A percentile compares a stretch with the other conserved stretches of the same genome.
Conservation (phyloP, 2,888 invertebrate species). For the Zaprionus bogoriensis region DNA sequence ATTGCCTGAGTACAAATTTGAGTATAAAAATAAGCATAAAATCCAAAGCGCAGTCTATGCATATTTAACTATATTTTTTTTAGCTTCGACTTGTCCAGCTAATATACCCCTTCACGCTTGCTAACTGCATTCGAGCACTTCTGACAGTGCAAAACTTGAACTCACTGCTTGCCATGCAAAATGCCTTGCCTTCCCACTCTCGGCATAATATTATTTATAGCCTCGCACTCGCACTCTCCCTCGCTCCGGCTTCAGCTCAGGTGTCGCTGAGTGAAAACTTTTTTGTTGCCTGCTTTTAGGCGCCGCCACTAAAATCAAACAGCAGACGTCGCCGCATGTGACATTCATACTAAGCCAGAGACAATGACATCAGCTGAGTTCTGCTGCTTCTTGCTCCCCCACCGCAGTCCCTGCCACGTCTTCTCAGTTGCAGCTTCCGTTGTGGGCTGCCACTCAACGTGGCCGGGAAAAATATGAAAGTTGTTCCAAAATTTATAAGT, state of each 20-base stretch:
- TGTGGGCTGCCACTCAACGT: slow-evolving; percentile 16
- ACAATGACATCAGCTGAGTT: slow-evolving; percentile 27
- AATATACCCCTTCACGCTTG: not conserved
- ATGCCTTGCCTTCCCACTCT: not conserved
- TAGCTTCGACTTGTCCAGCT: not conserved
- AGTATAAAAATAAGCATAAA: no score
- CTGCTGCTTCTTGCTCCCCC: not conserved
- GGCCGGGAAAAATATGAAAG: slow-evolving; percentile 72
- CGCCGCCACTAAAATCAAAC: slow-evolving; percentile 52
- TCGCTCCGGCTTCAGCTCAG: slow-evolving; percentile 1
- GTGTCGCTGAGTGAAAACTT: slow-evolving; percentile 18
- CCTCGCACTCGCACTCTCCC: not conserved
- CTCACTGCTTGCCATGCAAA: not conserved
- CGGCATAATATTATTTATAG: not conserved
- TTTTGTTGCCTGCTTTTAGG: slow-evolving; percentile 32
- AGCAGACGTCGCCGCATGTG: slow-evolving; percentile 39
- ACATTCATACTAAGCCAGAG: slow-evolving; percentile 34
- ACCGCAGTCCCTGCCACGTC: no score
- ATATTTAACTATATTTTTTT: no score
- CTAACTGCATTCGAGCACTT: slow-evolving; percentile 11
- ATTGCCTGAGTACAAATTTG: no score
- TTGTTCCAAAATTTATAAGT: slow-evolving; percentile 74
- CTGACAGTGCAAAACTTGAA: slow-evolving; percentile 12
- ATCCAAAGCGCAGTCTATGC: no score
- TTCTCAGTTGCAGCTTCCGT: not conserved